Evolutionary conservation across 2,888 invertebrate species (phyloP).

Genomic region (Brachyptera risi): DNA sequence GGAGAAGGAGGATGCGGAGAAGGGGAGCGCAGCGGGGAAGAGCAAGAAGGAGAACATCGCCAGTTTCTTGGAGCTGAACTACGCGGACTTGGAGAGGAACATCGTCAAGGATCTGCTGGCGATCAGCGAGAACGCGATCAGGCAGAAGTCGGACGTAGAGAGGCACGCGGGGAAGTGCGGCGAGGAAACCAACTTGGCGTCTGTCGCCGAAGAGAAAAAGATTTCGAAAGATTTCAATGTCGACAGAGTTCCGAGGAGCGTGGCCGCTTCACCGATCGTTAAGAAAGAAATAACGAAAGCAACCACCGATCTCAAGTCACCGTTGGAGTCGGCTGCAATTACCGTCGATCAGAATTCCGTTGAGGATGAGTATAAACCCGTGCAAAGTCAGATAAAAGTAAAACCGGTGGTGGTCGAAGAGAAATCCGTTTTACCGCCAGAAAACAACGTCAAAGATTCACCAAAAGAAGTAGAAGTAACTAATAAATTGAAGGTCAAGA

Average conservation of each 20-base stretch:
- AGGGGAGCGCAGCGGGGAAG: background rate
- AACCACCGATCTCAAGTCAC: background rate
- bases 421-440: too few species aligned
- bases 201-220: background rate
- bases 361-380: background rate
- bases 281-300: background rate
- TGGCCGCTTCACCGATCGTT: background rate
- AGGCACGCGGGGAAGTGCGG: background rate
- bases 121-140: background rate
- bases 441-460: too few species aligned
- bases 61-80: background rate
- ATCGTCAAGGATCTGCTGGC: constrained; percentile 4
- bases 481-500: constrained; percentile 13
- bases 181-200: background rate
- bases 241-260: background rate
- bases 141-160: background rate
- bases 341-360: background rate
- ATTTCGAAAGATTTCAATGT: background rate
- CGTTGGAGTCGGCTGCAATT: background rate
- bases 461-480: too few species aligned
- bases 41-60: background rate
- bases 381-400: background rate
- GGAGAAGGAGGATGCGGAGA: constrained; percentile 40
- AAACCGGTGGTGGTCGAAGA: background rate
- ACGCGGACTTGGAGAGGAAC: constrained; percentile 1